Evolutionary conservation across 2,113 vertebrate genomes (phyloP), one percentile per base, ranked within the genome.

Genomic region (Agelaius tricolor): DNA sequence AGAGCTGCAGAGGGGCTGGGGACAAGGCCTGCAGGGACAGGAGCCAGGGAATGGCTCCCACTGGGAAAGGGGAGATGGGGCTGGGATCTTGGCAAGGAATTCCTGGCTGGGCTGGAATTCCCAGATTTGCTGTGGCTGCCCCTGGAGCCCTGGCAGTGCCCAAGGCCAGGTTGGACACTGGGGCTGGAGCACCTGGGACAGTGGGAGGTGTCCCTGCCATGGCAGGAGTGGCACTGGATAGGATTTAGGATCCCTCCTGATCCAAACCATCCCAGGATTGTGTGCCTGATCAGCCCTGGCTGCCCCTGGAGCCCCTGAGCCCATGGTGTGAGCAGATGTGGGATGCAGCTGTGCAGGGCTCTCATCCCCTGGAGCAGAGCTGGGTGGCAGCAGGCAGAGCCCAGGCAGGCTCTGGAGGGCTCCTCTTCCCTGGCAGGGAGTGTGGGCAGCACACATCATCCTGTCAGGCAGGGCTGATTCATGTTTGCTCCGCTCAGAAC

Each of bases 381-480:
- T 33, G 54, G 30, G 12, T 33, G 17, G 30, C 54, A 55, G 54
- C 54, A 13, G 54, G 74, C 35, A 90, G 80, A 43, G 79, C 66
- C 4, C 14, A 5, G 35, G 79, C 44, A 59, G 80, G 65, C 35
- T 59, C 44, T 1, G 19, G 46, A 31, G 27, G 84, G 89, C 27
- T 90, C 55, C 93, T 59, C 5, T 14, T 46, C 87, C 4, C 6
- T 52, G 94, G 20, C 93, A 93, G 0, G 24, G 21, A 8, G 87
- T 8, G 87, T 96, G 95, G 96, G 96, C 93, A 91, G 87, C 81
- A 58, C 86, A 22, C 81, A 4, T 85, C 94, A 85, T 75, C 67
- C 66, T 44, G 68, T 75, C 80, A 82, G 94, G 41, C 95, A 84
- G 89, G 4, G 3, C 94, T 96, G 96, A 96, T 35, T 95, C 96